Conservation (phyloP, 2,797 vertebrate genomes). For the Sebastes trivittatus region DNA sequence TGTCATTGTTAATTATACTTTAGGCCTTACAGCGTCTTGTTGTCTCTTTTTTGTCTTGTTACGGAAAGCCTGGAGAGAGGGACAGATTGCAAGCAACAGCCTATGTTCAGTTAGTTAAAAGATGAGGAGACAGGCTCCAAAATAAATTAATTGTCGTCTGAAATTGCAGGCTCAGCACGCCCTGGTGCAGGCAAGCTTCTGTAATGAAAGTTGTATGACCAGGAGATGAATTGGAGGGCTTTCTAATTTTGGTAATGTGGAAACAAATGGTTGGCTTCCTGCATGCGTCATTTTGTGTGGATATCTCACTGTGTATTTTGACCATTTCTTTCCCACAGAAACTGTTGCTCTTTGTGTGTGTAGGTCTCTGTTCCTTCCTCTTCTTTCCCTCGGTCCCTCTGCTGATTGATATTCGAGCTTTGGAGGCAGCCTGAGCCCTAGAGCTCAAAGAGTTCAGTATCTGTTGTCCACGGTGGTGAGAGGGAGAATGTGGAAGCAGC, state of each 20-base stretch:
- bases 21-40: conserved; percentile 41
- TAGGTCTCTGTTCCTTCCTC: conserved; percentile 18
- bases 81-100: conserved; percentile 54
- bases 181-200: conserved; percentile 27
- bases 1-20: conserved; percentile 72
- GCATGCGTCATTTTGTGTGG: background rate
- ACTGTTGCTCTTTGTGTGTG: conserved; percentile 14
- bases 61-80: conserved; percentile 45
- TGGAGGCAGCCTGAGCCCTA: conserved; percentile 54
- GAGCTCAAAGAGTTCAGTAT: conserved; percentile 64
- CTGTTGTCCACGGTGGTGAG: conserved; percentile 39
- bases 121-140: conserved; percentile 53
- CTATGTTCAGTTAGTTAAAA: conserved; percentile 54
- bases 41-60: conserved; percentile 38
- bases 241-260: conserved; percentile 52
- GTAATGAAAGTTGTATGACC: conserved; percentile 55
- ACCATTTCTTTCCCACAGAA: conserved; percentile 36
- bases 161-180: conserved; percentile 63
- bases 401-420: conserved; percentile 70
- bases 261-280: conserved; percentile 51
- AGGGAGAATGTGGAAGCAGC: conserved; percentile 21
- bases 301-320: conserved; percentile 21
- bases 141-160: conserved; percentile 65
- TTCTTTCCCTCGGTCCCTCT: conserved; percentile 50
- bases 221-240: conserved; percentile 55